A percentile compares a stretch with the other conserved stretches of the same genome.
phyloP scores from a whole-genome alignment of 2,797 vertebrate genomes.

The Cyclura pinguis region DNA sequence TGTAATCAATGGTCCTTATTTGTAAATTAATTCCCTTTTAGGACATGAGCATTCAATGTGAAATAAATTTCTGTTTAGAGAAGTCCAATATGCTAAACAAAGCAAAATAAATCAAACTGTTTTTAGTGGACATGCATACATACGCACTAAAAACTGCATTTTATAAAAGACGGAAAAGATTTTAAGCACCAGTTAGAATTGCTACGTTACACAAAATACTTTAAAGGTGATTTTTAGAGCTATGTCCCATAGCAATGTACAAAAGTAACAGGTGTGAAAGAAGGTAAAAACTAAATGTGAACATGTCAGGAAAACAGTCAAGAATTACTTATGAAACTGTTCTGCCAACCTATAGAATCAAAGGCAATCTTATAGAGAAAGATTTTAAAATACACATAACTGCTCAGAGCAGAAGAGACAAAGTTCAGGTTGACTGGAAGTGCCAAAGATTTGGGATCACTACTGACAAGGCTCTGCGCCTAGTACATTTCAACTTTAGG shows the following conservation, averaged over 20 bases:
- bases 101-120: too few species aligned
- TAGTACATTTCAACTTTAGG: neutral
- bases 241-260: too few species aligned
- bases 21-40: too few species aligned
- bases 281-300: neutral
- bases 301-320: neutral
- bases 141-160: too few species aligned
- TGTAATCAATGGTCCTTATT: too few species aligned
- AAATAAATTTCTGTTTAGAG: too few species aligned
- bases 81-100: too few species aligned
- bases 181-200: neutral
- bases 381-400: neutral
- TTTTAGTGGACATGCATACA: too few species aligned
- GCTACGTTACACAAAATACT: neutral
- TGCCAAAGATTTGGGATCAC: neutral
- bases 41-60: too few species aligned
- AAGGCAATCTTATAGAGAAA: neutral
- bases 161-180: too few species aligned
- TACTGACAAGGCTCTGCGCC: neutral
- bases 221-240: too few species aligned
- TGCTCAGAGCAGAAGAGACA: neutral
- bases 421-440: neutral
- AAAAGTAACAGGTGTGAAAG: too few species aligned
- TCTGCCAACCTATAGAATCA: neutral
- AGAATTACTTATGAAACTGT: neutral